A percentile compares a stretch with the other conserved stretches of the same genome.
phyloP scores from a whole-genome alignment of 2,797 vertebrate species.

The Macropodus opercularis region DNA sequence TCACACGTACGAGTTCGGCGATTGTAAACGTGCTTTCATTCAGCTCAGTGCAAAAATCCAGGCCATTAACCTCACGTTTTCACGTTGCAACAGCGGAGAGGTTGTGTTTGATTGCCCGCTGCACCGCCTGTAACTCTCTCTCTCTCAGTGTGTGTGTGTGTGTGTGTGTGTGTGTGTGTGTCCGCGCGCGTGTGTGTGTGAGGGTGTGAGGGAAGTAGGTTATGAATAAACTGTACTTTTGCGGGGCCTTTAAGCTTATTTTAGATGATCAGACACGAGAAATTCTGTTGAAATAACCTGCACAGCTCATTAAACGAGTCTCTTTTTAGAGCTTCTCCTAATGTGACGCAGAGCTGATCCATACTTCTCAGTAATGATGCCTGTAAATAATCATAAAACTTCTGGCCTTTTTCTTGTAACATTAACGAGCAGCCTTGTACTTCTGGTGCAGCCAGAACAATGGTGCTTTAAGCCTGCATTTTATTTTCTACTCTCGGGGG shows the following conservation, averaged over 20 bases:
- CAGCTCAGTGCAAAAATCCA: constrained; percentile 54
- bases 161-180: constrained; percentile 14
- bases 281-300: too few relatives aligned
- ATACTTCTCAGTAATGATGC: constrained; percentile 6
- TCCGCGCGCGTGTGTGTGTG: constrained; percentile 17
- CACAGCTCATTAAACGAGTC: neutral
- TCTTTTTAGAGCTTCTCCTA: constrained; percentile 1
- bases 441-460: constrained; percentile 34
- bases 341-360: neutral
- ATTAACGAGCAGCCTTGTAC: constrained; percentile 24
- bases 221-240: constrained; percentile 17
- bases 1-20: constrained; percentile 44
- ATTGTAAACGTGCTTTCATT: constrained; percentile 69
- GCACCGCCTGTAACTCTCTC: constrained; percentile 47
- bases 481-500: constrained; percentile 58
- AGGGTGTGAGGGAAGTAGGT: constrained; percentile 16
- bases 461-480: constrained; percentile 35
- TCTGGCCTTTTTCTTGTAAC: constrained; percentile 26
- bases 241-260: constrained; percentile 1
- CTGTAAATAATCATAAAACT: constrained; percentile 25
- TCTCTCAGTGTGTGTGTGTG: constrained; percentile 22
- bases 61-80: constrained; percentile 65
- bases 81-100: constrained; percentile 54
- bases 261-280: neutral
- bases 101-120: constrained; percentile 58